Base-by-base conservation (phyloP, 2,113 vertebrate genomes). In the Speoplatyrhinus poulsoni region DNA sequence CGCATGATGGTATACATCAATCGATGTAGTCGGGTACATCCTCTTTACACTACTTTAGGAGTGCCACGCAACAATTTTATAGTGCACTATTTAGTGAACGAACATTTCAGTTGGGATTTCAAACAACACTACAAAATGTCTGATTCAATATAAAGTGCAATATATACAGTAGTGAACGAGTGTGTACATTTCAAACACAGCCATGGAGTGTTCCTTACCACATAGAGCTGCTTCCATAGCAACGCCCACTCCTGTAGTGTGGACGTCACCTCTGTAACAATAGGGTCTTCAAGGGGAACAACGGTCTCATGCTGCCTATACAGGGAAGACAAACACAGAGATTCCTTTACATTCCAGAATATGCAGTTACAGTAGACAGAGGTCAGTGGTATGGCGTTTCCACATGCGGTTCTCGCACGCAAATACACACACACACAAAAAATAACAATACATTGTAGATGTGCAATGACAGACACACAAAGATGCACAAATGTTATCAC, bases 151-250 rank as follows among this genome's bases (percentile, higher is more conserved):
- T 26, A 49, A 49, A 49, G 9, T 3, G 12, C 8, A 49, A 49
- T 9, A 12, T 49, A 9, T 10, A 49, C 9, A 10, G 8, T 9
- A 49, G 48, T 49, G 9, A 12, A 49, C 1, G 9, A 10, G 48
- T 9, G 8, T 10, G 9, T 19, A 19, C 48, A 49, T 49, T 9
- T 49, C 9, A 49, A 49, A 12, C 9, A 49, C 8, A 49, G 19
- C 8, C 9, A 49, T 17, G 19, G 13, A 57, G 9, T 3, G 11
- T 1, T 57, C 2, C 96, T 94, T 88, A 99, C 97, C 94, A 99
- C 97, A 77, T 98, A 99, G 10, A 99, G 93, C 88, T 99, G 96
- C 71, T 98, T 99, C 97, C 97, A 99, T 16, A 98, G 92, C 7
- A 93, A 89, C 2, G 95, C 92, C 97, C 97, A 99, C 88, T 99